phyloP scores from a whole-genome alignment of 1,140 invertebrate species.

The Diuraphis noxia region DNA sequence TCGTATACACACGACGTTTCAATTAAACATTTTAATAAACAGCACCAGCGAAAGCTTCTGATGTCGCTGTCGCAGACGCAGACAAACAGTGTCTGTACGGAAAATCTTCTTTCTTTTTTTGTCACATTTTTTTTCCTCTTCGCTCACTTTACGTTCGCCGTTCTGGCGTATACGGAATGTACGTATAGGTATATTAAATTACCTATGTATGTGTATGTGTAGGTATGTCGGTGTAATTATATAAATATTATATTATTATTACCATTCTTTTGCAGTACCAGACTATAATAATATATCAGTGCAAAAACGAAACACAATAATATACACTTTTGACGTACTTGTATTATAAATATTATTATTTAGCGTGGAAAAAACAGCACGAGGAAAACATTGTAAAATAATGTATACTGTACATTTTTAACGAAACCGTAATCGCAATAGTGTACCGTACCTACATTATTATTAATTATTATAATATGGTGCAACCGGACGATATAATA shows the following conservation, averaged over 20 bases:
- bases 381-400: background rate
- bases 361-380: background rate
- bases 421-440: background rate
- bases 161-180: background rate
- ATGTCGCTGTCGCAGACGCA: background rate
- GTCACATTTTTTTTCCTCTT: background rate
- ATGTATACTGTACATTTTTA: background rate
- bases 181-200: background rate
- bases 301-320: background rate
- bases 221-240: background rate
- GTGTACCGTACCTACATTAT: background rate
- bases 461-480: background rate
- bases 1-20: background rate
- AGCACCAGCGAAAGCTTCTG: conserved; percentile 3
- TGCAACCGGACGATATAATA: background rate
- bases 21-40: conserved; percentile 5
- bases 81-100: background rate
- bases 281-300: background rate
- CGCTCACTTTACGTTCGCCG: background rate
- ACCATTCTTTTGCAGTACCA: background rate
- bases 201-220: background rate
- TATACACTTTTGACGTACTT: background rate
- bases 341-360: background rate
- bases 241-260: background rate
- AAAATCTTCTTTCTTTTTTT: background rate